Conservation (phyloP, 2,797 vertebrate species). For the Propithecus perrieri region DNA sequence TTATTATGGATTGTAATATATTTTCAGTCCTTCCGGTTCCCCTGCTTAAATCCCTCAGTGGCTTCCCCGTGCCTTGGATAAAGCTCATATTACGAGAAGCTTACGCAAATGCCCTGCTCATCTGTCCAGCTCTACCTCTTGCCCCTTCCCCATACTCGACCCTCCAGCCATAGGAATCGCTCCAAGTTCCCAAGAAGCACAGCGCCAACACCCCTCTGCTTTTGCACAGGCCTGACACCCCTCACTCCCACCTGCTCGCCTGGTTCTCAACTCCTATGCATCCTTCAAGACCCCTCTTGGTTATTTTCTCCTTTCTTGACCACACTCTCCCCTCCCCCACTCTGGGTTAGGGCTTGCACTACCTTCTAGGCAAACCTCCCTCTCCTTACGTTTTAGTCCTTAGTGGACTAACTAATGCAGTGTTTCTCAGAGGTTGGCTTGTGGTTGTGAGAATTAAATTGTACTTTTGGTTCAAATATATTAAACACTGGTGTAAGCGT, state of each 20-base stretch:
- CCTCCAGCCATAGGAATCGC: neutral
- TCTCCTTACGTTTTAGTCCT: neutral
- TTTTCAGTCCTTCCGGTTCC: neutral
- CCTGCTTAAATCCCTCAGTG: neutral
- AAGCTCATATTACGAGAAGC: neutral
- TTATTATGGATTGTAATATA: no score
- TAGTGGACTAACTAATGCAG: fast-evolving
- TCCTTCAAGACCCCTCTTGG: neutral
- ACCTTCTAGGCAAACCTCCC: neutral
- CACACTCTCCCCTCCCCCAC: fast-evolving
- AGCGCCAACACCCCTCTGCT: fast-evolving
- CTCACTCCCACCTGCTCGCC: neutral
- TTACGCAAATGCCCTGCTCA: fast-evolving
- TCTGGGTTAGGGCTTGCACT: neutral
- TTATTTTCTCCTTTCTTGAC: neutral
- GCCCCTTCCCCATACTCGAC: fast-evolving
- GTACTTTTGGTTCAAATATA: neutral
- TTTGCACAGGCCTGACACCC: neutral
- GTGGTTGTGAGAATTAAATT: neutral
- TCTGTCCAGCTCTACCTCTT: no score
- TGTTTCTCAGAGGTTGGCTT: neutral
- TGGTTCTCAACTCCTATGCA: neutral
- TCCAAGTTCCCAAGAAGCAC: neutral
- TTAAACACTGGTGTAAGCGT: fast-evolving
- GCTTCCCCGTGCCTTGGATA: neutral